Conservation (phyloP, 2,797 vertebrate genomes). For the Schizothorax lantsangensis region DNA sequence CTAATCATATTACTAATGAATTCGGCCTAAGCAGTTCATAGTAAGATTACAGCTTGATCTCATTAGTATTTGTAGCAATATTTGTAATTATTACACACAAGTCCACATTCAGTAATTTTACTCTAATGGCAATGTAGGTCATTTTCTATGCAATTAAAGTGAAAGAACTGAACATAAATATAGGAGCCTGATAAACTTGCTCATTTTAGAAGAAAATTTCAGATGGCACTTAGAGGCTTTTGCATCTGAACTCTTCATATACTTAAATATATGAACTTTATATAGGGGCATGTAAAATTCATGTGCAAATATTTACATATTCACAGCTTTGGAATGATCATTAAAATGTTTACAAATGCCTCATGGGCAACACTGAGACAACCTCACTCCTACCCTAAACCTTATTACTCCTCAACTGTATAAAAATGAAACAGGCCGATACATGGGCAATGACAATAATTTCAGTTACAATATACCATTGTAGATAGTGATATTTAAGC, state of each 20-base stretch:
- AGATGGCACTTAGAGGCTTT: no score
- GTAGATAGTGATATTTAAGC: not conserved
- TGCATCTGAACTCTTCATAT: no score
- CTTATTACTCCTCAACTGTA: not conserved
- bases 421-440: not conserved
- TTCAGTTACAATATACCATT: not conserved
- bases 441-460: not conserved
- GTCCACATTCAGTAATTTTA: no score
- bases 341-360: slow-evolving; percentile 13
- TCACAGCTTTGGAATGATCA: not conserved
- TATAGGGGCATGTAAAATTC: not conserved
- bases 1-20: not conserved
- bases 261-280: not conserved
- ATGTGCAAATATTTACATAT: slow-evolving; percentile 3
- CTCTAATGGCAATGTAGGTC: no score
- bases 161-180: no score
- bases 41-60: not conserved
- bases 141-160: no score
- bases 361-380: not conserved
- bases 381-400: not conserved
- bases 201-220: no score
- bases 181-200: no score
- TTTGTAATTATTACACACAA: not conserved
- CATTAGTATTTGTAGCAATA: not conserved
- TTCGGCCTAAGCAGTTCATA: not conserved